Evolutionary conservation across 2,888 invertebrate genomes (phyloP), one percentile per base, ranked within the genome.

Genomic region (Mythimna albipuncta): DNA sequence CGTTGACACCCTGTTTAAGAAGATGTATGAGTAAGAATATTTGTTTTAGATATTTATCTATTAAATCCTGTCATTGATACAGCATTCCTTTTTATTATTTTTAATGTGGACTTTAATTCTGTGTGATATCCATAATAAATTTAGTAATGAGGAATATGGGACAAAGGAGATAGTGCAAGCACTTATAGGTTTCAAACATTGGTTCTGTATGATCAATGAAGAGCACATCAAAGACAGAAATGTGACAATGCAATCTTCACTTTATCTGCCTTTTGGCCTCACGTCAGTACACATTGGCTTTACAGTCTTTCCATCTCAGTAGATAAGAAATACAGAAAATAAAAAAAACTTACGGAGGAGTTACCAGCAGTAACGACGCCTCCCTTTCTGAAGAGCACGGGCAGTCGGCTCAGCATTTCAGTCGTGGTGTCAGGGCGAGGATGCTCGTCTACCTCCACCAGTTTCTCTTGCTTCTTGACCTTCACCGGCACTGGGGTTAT

Each of bases 331-430:
- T 6, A 21, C 7, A n/a, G 6, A 10, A 11, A 13, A 9, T 19
- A 6, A 26, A 11, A 13, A 2, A 57, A 82, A 13, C 47, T 91
- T 90, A 98, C 98, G 97, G 99, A 99, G 70, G 99, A 99, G 87
- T 98, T 98, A 54, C 99, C 99, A 80, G 99, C 99, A n/a, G 99
- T 99, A 5, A 99, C 99, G 7, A 98, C 97, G 44, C 99, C 99
- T 77, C 98, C 97, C 92, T 99, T 99, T 90, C 99, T 98, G 94
- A 99, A 99, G 41, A 99, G 96, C 2, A 98, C 97, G 0, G 98
- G 97, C 72, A 99, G 96, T 93, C 99, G 99, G 74, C 97, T 97
- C 26, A 99, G 95, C 52, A 96, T 97, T 89, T 99, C 99, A 0
- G 97, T 87, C 1, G 98, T 99, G 16, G 99, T 98, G 84, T 98